Evolutionary conservation across 2,888 invertebrate species (phyloP).

Genomic region (Cheilosia pagana): DNA sequence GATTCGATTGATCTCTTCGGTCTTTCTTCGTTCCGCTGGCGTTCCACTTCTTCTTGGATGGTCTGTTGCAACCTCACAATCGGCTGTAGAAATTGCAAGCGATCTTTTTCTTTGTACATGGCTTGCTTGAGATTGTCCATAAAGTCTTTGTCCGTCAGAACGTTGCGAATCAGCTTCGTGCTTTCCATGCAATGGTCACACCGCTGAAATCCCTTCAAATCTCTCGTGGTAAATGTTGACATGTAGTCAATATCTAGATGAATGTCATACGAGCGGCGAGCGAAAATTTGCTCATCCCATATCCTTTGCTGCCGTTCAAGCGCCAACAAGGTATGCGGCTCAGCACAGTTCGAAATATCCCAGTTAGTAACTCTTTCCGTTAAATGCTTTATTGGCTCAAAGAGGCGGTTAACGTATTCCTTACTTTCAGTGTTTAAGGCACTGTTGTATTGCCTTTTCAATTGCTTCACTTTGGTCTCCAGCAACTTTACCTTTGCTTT

Average conservation of each 20-base stretch:
- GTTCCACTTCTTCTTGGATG: constrained; percentile 1
- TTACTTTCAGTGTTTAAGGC: background rate
- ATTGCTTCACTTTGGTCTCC: background rate
- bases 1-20: background rate
- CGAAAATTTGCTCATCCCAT: background rate
- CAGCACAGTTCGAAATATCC: constrained; percentile 39
- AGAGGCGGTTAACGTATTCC: background rate
- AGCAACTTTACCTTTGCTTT: background rate
- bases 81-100: constrained; percentile 6
- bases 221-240: constrained; percentile 2
- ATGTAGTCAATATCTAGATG: constrained; percentile 29
- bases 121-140: constrained; percentile 3
- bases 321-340: constrained; percentile 21
- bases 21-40: background rate
- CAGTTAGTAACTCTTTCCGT: background rate
- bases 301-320: background rate
- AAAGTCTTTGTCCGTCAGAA: constrained; percentile 29
- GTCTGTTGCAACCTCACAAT: background rate
- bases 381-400: background rate
- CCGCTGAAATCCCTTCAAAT: background rate
- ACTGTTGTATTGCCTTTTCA: background rate
- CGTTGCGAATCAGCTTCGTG: constrained; percentile 22
- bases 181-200: constrained; percentile 30
- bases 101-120: background rate
- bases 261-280: background rate